Evolutionary conservation across 2,113 vertebrate genomes (phyloP).

Genomic region (Rhynchomys soricoides): DNA sequence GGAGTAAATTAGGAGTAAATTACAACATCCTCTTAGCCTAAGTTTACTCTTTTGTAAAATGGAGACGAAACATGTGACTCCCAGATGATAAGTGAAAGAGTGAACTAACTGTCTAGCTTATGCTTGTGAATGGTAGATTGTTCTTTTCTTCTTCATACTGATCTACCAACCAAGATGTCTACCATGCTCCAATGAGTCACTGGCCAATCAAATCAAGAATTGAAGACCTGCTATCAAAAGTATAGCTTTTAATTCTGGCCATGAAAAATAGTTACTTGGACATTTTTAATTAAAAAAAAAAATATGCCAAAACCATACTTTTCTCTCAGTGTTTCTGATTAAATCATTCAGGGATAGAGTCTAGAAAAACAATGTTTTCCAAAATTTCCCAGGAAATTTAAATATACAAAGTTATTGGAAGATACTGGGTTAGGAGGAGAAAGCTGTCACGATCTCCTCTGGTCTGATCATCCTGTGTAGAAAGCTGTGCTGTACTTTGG

Average conservation of each 20-base stretch:
- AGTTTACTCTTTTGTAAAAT: conserved; percentile 16
- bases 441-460: background rate
- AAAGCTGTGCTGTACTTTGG: rapidly evolving
- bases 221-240: background rate
- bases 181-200: background rate
- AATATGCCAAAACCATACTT: background rate
- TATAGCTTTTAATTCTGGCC: background rate
- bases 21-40: background rate
- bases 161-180: background rate
- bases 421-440: background rate
- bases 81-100: background rate
- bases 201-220: background rate
- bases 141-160: background rate
- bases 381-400: background rate
- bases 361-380: background rate
- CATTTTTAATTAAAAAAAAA: background rate
- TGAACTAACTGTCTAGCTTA: background rate
- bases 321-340: background rate
- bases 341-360: background rate
- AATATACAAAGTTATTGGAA: background rate
- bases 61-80: background rate
- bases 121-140: background rate
- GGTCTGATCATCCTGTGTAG: background rate
- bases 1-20: background rate
- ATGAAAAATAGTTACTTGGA: background rate